Conservation (phyloP, 1,140 invertebrate species). For the Solenopsis fugax region DNA sequence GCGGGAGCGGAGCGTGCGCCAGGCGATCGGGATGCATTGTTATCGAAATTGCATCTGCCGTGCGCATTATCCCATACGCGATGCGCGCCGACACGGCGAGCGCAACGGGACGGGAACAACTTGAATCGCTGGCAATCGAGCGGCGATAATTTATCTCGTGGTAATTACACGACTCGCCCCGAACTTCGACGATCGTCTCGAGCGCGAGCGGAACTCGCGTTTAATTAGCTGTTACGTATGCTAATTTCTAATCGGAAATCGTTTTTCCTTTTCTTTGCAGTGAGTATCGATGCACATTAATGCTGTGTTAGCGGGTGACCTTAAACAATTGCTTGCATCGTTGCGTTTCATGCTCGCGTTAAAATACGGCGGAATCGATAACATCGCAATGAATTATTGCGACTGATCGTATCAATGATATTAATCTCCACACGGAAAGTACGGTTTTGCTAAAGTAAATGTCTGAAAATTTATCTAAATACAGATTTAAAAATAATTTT, state of each 20-base stretch:
- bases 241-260: neutral
- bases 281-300: neutral
- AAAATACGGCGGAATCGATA: neutral
- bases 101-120: neutral
- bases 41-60: constrained; percentile 61
- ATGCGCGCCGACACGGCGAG: neutral
- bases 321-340: constrained; percentile 37
- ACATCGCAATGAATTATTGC: neutral
- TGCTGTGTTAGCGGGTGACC: neutral
- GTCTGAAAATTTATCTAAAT: neutral
- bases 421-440: neutral
- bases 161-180: neutral
- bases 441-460: neutral
- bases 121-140: constrained; percentile 22
- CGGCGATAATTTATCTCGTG: constrained; percentile 16
- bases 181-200: neutral
- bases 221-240: neutral
- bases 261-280: neutral
- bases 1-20: constrained; percentile 60
- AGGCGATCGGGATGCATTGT: constrained; percentile 44
- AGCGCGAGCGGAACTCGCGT: neutral
- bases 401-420: neutral
- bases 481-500: neutral
- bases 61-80: constrained; percentile 51
- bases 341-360: constrained; percentile 15